Evolutionary conservation across 1,140 invertebrate genomes (phyloP).

Genomic region (Heliconius melpomene): DNA sequence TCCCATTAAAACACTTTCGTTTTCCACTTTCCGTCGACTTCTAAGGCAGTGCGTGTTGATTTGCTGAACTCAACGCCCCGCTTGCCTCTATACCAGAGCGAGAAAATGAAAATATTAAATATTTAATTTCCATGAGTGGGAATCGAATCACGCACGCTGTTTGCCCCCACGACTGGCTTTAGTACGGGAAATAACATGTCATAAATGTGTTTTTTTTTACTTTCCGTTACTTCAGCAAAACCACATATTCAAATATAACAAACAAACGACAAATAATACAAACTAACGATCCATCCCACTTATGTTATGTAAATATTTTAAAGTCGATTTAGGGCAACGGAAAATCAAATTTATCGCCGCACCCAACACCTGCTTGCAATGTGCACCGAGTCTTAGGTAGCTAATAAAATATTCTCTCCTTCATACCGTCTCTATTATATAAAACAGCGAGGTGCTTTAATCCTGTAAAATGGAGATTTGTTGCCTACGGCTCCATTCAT

Average conservation of each 20-base stretch:
- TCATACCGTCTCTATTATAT: conserved; percentile 61
- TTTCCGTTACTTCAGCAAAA: too few relatives aligned
- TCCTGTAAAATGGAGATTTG: conserved; percentile 73
- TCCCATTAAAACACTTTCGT: too few relatives aligned
- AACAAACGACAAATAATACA: neutral
- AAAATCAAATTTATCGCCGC: conserved; percentile 15
- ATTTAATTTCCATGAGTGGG: too few relatives aligned
- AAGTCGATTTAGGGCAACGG: conserved; percentile 4
- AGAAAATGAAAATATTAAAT: too few relatives aligned
- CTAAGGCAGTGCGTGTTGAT: too few relatives aligned
- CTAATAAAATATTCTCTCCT: conserved; percentile 60
- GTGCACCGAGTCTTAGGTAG: conserved; percentile 37
- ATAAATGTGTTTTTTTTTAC: too few relatives aligned
- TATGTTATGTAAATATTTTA: conserved; percentile 4
- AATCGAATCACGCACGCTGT: too few relatives aligned
- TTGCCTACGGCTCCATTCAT: conserved; percentile 56
- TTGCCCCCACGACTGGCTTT: too few relatives aligned
- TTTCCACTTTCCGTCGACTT: too few relatives aligned
- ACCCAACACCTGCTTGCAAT: conserved; percentile 15
- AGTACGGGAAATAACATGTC: too few relatives aligned
- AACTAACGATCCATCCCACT: neutral
- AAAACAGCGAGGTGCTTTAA: conserved; percentile 69
- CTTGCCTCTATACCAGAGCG: too few relatives aligned
- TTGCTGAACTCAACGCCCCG: too few relatives aligned
- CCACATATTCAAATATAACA: neutral